Base-by-base conservation (phyloP, 2,888 invertebrate species). In the Nesidiocoris tenuis region DNA sequence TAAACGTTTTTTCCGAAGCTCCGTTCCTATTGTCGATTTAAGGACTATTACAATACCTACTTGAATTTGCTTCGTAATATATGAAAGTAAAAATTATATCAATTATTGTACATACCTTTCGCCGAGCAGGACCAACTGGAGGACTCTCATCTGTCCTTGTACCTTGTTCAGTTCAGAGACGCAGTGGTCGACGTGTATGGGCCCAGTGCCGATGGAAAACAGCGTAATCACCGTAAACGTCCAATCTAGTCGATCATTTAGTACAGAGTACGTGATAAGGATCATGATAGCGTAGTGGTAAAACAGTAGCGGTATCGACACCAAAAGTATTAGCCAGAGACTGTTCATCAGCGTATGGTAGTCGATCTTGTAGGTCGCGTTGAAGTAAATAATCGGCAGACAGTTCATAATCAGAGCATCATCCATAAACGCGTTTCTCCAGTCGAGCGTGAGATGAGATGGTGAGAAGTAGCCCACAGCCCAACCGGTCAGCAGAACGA, bases 181-280 rank as follows among this genome's bases (percentile, higher is more conserved):
- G 72, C 72, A 72, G 55, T 72, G 39, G 16, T 72, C 72, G n/a
- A 72, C 72, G 25, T 72, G 72, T 17, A 72, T 63, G 16, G 57
- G 21, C 1, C 72, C 61, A 16, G 61, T 23, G 39, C 21, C 39
- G 18, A 63, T 23, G 1, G 72, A 21, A 9, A 72, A 56, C 22
- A 54, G 17, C 72, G 61, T 61, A 16, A 63, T 61, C 1, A 72
- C 63, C 17, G 24, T n/a, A n/a, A 39, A 16, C 21, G 21, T 39
- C 72, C 72, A 72, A 12, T 56, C 25, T 39, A 61, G 61, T 18
- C 21, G 25, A 1, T 72, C 72, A n/a, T 61, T 63, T 9, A 72
- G 55, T 12, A 72, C 21, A 1, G 72, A 61, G 54, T 19, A 61
- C 12, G 72, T 54, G 19, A 72, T 72, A 5, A 72, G 5, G 17